Conservation (phyloP, 2,797 vertebrate genomes). For the Sparus aurata region DNA sequence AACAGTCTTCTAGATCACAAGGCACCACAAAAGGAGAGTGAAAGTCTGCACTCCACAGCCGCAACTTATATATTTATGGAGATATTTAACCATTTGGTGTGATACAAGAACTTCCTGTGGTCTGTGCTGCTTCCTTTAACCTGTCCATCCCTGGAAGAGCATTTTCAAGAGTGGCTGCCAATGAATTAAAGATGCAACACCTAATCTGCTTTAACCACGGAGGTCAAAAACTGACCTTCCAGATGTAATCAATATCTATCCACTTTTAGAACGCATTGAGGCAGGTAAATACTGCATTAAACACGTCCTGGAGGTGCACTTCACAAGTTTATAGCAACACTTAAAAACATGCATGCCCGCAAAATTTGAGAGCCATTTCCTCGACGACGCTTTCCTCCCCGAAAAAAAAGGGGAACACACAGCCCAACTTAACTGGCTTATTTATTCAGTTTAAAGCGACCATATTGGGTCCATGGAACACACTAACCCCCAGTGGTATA, state of each 20-base stretch:
- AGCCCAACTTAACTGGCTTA: constrained; percentile 72
- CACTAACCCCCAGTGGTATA: constrained; percentile 81
- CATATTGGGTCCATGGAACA: constrained; percentile 77
- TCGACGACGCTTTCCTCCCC: constrained; percentile 26
- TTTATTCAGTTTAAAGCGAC: constrained; percentile 79
- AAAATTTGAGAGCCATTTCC: constrained; percentile 33
- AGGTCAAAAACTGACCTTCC: background rate
- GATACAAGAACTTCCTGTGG: background rate
- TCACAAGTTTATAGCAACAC: constrained; percentile 37
- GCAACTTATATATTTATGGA: constrained; percentile 15
- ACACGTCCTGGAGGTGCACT: constrained; percentile 22
- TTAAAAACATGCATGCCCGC: constrained; percentile 26
- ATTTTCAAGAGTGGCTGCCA: background rate
- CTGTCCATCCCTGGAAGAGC: background rate
- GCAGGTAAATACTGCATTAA: constrained; percentile 31
- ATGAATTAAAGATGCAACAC: background rate
- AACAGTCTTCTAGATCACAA: constrained; percentile 61
- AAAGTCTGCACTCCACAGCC: constrained; percentile 32
- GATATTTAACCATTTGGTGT: background rate
- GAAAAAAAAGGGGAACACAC: constrained; percentile 36
- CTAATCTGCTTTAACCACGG: background rate
- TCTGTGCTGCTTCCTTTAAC: constrained; percentile 1
- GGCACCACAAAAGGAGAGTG: constrained; percentile 52
- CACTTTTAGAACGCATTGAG: constrained; percentile 12
- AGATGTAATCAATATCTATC: constrained; percentile 19